These are phyloP conservation scores for Intellagama lesueurii DNA, from an alignment of 2,797 vertebrate genomes.

Conservation along the genomic window DNA sequence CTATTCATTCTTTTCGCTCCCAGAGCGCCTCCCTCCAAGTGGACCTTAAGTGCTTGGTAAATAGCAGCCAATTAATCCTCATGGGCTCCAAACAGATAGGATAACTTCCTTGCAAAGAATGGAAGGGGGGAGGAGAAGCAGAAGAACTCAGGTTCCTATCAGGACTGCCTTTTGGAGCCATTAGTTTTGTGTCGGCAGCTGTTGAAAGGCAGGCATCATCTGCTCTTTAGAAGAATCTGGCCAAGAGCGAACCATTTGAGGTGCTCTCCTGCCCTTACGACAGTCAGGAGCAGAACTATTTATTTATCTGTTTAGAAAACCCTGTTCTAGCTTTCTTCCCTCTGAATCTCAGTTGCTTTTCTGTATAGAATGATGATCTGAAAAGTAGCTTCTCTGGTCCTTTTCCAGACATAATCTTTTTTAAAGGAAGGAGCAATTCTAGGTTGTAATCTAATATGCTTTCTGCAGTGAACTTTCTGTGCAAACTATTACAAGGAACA, in stretches of 20 bases:
- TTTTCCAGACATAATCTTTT: not conserved
- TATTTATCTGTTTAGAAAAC: not conserved
- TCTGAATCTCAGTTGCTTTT: not conserved
- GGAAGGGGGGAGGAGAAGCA: not conserved
- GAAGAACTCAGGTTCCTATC: accelerated
- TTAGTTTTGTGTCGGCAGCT: not conserved
- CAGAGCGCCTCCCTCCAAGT: not conserved
- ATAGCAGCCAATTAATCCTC: constrained; percentile 18
- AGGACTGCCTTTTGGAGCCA: not conserved
- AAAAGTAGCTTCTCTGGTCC: not conserved
- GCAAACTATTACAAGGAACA: not conserved
- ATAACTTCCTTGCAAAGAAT: not conserved
- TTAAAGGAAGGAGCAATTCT: not conserved
- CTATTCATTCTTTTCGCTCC: not conserved
- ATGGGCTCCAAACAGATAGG: not conserved
- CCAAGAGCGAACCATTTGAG: not conserved
- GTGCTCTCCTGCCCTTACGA: not conserved
- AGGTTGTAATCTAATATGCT: not conserved
- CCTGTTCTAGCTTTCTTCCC: not conserved
- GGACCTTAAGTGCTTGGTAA: constrained; percentile 6
- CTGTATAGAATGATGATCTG: not conserved
- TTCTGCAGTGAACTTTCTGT: not conserved
- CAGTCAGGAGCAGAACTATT: not conserved
- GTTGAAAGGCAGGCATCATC: not conserved
- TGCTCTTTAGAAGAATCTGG: not conserved